These are phyloP conservation scores for Drosophila orosa DNA, from an alignment of 1,140 invertebrate species.

Conservation along the genomic window DNA sequence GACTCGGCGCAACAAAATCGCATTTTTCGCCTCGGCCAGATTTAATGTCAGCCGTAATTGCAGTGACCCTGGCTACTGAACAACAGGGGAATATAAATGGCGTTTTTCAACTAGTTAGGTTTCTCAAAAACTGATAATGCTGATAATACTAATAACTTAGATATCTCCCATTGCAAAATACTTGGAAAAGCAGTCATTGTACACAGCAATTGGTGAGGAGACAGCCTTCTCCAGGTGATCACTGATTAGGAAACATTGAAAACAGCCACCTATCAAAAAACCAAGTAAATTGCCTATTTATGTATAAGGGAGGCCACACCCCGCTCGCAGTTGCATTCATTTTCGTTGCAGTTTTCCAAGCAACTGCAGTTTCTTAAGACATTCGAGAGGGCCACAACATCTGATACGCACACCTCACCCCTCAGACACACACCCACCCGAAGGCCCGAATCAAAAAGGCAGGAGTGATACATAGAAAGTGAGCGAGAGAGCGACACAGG, in stretches of 20 bases:
- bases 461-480: constrained; percentile 49
- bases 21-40: constrained; percentile 35
- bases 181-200: background rate
- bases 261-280: constrained; percentile 45
- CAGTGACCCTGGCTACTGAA: background rate
- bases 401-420: constrained; percentile 7
- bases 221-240: background rate
- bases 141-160: background rate
- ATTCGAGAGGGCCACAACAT: constrained; percentile 28
- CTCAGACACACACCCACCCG: background rate
- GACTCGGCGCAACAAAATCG: constrained; percentile 45
- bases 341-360: constrained; percentile 50
- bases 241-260: constrained; percentile 10
- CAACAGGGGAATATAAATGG: background rate
- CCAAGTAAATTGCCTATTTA: constrained; percentile 74
- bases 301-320: constrained; percentile 54
- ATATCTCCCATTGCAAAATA: background rate
- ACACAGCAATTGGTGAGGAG: background rate
- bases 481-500: constrained; percentile 20
- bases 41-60: constrained; percentile 46
- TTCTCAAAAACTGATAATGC: background rate
- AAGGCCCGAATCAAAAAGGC: constrained; percentile 5
- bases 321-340: constrained; percentile 16
- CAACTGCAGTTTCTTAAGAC: constrained; percentile 77
- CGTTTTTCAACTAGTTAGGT: background rate